Conservation (phyloP, 2,113 vertebrate genomes). For the Onychorhynchus coronatus region DNA sequence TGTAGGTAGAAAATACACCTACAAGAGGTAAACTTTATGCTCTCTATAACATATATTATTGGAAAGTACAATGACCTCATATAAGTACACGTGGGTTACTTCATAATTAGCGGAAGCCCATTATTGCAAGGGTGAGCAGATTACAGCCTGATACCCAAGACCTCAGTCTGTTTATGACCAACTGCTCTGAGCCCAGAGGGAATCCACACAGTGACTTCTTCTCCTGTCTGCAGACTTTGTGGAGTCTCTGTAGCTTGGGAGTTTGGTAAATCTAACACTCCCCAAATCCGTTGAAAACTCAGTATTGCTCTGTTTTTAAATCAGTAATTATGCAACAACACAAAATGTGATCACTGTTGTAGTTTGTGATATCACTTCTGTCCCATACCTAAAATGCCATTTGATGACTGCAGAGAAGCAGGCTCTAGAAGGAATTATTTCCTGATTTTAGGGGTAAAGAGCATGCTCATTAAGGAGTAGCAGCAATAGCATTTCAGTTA, state of each 20-base stretch:
- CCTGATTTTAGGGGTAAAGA: not conserved
- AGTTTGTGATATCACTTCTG: not conserved
- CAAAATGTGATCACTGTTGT: accelerated
- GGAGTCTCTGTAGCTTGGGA: constrained; percentile 6
- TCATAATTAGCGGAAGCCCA: not conserved
- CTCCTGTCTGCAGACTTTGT: not conserved
- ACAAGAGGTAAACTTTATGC: not conserved
- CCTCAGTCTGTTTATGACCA: not conserved
- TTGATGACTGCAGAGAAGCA: not conserved
- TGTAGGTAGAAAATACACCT: not conserved
- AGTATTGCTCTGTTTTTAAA: not conserved
- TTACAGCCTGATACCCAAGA: not conserved
- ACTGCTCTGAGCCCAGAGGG: not conserved
- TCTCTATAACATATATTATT: not conserved
- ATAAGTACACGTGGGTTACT: not conserved
- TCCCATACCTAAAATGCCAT: accelerated
- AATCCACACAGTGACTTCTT: not conserved
- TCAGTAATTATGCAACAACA: accelerated
- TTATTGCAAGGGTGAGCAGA: not conserved
- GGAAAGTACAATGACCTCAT: not conserved
- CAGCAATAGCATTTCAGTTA: not conserved
- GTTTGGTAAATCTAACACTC: not conserved
- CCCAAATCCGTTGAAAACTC: not conserved
- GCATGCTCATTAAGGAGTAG: not conserved
- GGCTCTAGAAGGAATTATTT: not conserved